These are phyloP conservation scores for Anagrus nilaparvatae DNA, from an alignment of 1,140 invertebrate genomes.

Conservation along the genomic window DNA sequence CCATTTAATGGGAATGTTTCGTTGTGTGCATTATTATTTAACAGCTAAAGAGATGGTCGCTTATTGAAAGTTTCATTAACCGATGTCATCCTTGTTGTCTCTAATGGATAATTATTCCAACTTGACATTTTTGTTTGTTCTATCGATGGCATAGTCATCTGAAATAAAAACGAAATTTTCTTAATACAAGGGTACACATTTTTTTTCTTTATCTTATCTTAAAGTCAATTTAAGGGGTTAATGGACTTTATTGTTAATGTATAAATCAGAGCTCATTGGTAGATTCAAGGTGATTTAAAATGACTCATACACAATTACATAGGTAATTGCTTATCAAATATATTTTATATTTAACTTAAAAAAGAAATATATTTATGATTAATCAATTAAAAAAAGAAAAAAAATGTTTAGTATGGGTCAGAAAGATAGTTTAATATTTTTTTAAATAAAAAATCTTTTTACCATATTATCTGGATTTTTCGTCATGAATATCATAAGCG, in stretches of 20 bases:
- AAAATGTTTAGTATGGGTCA: no score
- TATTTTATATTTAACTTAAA: no score
- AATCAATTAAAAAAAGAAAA: no score
- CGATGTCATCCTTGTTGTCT: conserved; percentile 35
- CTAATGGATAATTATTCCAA: conserved; percentile 31
- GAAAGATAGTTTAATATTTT: no score
- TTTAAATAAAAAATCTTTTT: conserved; percentile 23
- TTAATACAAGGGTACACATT: neutral
- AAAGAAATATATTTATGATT: no score
- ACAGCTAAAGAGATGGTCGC: conserved; percentile 33
- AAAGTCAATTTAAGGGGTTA: no score
- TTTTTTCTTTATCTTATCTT: no score
- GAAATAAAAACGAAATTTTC: conserved; percentile 8
- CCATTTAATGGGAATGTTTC: neutral
- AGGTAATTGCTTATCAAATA: no score
- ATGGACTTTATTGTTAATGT: no score
- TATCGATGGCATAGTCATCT: conserved; percentile 27
- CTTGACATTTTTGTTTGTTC: conserved; percentile 37
- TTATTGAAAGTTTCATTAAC: conserved; percentile 31
- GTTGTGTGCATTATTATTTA: neutral
- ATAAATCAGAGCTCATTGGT: no score
- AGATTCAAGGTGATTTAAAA: no score
- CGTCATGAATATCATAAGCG: conserved; percentile 39
- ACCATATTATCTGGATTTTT: conserved; percentile 40
- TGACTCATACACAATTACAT: no score